phyloP scores from a whole-genome alignment of 2,888 invertebrate species.

The Tholera decimalis region DNA sequence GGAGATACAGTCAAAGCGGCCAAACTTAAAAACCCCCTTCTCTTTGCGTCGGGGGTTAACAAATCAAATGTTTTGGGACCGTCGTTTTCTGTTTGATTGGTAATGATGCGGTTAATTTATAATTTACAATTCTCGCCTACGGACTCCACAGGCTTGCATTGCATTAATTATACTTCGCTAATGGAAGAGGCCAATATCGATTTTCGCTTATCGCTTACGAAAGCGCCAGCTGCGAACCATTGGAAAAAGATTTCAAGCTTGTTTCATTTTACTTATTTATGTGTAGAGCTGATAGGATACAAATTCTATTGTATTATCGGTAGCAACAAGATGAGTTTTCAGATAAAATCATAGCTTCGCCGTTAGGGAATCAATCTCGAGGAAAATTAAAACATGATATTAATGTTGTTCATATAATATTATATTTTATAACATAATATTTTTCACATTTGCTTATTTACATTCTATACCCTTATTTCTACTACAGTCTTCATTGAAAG shows the following conservation, averaged over 20 bases:
- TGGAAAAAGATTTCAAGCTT: constrained; percentile 80
- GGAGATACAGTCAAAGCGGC: too few relatives aligned
- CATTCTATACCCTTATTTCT: constrained; percentile 33
- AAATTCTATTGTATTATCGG: constrained; percentile 35
- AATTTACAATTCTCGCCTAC: constrained; percentile 49
- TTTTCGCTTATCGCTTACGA: constrained; percentile 85
- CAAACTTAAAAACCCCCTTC: too few relatives aligned
- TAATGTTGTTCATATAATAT: background rate
- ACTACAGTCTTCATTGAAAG: constrained; percentile 56
- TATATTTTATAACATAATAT: background rate
- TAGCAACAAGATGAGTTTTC: background rate
- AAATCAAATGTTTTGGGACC: constrained; percentile 4
- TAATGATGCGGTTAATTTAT: constrained; percentile 51
- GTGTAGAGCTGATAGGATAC: constrained; percentile 34
- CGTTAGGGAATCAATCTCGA: background rate
- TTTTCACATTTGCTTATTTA: constrained; percentile 6
- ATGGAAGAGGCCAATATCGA: constrained; percentile 82
- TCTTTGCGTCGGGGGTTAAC: too few relatives aligned
- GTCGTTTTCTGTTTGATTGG: constrained; percentile 21
- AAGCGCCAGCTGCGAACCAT: constrained; percentile 78
- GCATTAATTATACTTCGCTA: constrained; percentile 82
- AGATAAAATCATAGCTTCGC: background rate
- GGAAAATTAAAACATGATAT: background rate
- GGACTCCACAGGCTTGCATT: constrained; percentile 72
- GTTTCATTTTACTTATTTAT: constrained; percentile 65